Evolutionary conservation across 1,140 invertebrate genomes (phyloP), one percentile per base, ranked within the genome.

Genomic region (Belonocnema kinseyi): DNA sequence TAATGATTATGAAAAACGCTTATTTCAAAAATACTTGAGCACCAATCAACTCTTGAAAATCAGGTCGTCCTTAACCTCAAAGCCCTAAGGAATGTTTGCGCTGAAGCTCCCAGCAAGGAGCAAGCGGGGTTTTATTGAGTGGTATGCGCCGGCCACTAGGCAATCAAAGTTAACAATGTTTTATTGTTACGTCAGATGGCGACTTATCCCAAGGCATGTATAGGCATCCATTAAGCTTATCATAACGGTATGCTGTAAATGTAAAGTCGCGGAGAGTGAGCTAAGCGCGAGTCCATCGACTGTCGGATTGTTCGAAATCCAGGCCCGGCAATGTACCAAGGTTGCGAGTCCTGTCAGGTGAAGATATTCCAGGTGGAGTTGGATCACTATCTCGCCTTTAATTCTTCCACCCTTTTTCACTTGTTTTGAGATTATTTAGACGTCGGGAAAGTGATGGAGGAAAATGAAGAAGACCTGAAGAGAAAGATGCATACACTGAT

Each of bases 151-250:
- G 10, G 71, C 70, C 19, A 40, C 76, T 77, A 85, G 86, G 85
- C 87, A 90, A 90, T 90, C 86, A 89, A 83, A 85, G 84, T 89
- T 88, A 90, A 90, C 88, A 91, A 90, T 90, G 88, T 91, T 90
- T 90, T 91, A 90, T 91, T 91, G 88, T 91, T 91, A 85, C 86
- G 85, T 89, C 85, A 88, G 86, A 86, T 88, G 85, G 87, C 83
- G 85, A 83, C 84, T 82, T 79, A 82, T 80, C 78, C 83, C 80
- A 84, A 77, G 85, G 84, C 80, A 84, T 79, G 82, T 86, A 89
- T 88, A 89, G 87, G 80, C 86, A 85, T 88, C 86, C 88, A 90
- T 90, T 90, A 90, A 89, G 83, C 83, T 85, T 84, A 85, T 87
- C 82, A 87, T 87, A 87, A 87, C 85, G 85, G 85, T 87, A 81